These are phyloP conservation scores for Psilopogon haemacephalus DNA, from an alignment of 2,113 vertebrate species.

Conservation along the genomic window DNA sequence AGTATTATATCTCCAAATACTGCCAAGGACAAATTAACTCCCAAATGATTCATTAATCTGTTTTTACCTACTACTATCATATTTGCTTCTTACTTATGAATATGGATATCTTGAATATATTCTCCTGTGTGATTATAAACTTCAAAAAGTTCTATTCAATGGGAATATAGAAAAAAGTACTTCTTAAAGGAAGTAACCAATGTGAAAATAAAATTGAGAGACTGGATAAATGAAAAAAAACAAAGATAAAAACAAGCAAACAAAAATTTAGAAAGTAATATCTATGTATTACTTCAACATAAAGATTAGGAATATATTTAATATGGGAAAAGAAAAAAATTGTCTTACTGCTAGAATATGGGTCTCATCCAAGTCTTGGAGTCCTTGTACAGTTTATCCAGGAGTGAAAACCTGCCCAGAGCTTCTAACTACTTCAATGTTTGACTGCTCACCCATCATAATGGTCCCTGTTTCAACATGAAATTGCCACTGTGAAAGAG, in stretches of 20 bases:
- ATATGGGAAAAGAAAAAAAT: background rate
- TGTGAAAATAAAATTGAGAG: background rate
- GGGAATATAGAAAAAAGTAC: background rate
- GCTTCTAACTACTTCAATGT: background rate
- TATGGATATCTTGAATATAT: background rate
- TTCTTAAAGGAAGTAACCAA: background rate
- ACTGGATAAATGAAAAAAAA: background rate
- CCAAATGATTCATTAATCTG: background rate
- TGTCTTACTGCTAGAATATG: background rate
- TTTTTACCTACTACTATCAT: background rate
- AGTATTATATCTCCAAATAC: background rate
- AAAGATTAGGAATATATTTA: background rate
- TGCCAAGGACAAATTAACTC: background rate
- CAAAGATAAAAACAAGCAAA: accelerated
- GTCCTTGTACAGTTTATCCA: background rate
- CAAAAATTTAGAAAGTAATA: background rate
- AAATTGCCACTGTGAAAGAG: background rate
- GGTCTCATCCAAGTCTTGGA: background rate
- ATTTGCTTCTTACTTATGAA: background rate
- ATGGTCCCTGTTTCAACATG: background rate
- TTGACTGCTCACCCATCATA: background rate
- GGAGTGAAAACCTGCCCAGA: background rate
- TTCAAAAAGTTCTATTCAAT: background rate
- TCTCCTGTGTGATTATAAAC: background rate
- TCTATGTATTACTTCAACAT: background rate